These are phyloP conservation scores for Phallusia fumigata DNA, from an alignment of 23 tunicate genomes.

Conservation along the genomic window DNA sequence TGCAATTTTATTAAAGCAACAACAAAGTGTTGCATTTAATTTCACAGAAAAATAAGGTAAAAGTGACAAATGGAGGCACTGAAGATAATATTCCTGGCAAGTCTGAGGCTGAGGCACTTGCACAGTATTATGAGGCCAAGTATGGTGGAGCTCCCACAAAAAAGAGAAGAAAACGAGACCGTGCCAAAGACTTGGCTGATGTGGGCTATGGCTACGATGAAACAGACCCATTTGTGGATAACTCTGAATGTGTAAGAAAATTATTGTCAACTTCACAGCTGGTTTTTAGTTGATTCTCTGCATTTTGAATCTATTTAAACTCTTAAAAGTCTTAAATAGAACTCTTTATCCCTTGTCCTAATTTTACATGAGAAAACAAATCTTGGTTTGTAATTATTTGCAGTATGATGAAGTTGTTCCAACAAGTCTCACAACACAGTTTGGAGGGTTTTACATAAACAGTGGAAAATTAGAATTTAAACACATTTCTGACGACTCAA, in stretches of 20 bases:
- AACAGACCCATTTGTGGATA: conserved; percentile 92
- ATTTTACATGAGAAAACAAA: background rate
- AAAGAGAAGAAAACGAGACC: conserved; percentile 38
- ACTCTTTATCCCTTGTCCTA: too few species aligned
- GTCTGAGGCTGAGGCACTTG: conserved; percentile 62
- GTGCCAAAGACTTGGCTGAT: conserved; percentile 61
- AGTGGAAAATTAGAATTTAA: conserved; percentile 80
- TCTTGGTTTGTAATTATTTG: background rate
- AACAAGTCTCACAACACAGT: conserved; percentile 69
- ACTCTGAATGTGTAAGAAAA: conserved; percentile 82
- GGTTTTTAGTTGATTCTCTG: too few species aligned
- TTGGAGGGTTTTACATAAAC: conserved; percentile 94
- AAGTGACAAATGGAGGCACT: conserved; percentile 25
- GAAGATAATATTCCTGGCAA: conserved; percentile 30
- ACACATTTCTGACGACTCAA: conserved; percentile 72
- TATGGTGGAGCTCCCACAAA: conserved; percentile 28
- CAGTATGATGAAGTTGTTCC: conserved; percentile 97
- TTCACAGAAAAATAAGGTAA: conserved; percentile 24
- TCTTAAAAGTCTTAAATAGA: too few species aligned
- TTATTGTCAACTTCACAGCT: too few species aligned
- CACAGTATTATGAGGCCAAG: conserved; percentile 68
- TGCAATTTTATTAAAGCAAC: background rate
- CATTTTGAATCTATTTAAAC: too few species aligned
- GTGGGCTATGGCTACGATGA: conserved; percentile 95
- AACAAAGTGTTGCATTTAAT: background rate